Conservation (phyloP, 2,113 vertebrate species). For the Nyctereutes procyonoides region DNA sequence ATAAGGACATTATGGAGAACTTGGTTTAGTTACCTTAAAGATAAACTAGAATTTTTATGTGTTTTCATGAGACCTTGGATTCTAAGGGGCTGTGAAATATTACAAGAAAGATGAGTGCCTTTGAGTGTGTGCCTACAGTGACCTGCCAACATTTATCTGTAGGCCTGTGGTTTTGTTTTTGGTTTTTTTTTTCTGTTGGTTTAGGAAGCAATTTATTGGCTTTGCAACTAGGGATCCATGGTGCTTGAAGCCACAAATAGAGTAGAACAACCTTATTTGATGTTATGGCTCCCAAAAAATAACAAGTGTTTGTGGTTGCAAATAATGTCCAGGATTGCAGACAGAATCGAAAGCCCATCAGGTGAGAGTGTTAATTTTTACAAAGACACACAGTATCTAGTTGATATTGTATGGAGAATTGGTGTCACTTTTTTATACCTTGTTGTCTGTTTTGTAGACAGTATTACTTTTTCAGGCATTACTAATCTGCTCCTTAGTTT, state of each 20-base stretch:
- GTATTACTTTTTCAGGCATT: not conserved
- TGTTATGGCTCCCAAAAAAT: slow-evolving; percentile 51
- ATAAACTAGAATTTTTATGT: not conserved
- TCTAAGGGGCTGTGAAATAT: not conserved
- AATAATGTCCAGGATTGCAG: slow-evolving; percentile 21
- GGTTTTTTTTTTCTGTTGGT: slow-evolving; percentile 24
- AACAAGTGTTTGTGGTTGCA: slow-evolving; percentile 2
- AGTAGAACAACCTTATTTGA: slow-evolving; percentile 61
- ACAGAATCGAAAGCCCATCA: not conserved
- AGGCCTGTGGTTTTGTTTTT: not conserved
- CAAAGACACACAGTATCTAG: not conserved
- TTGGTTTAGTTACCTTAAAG: not conserved
- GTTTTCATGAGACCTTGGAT: not conserved
- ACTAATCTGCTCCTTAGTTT: not conserved
- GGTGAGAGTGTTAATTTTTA: slow-evolving; percentile 22
- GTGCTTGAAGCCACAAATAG: slow-evolving; percentile 59
- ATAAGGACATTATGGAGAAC: not conserved
- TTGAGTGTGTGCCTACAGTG: not conserved
- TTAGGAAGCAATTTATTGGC: slow-evolving; percentile 55
- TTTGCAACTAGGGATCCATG: not conserved
- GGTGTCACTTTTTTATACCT: not conserved
- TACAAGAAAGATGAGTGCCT: not conserved
- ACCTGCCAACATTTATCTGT: not conserved
- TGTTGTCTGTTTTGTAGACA: not conserved
- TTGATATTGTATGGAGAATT: not conserved